Evolutionary conservation across 2,113 vertebrate genomes (phyloP).

Genomic region (Muntiacus muntjak): DNA sequence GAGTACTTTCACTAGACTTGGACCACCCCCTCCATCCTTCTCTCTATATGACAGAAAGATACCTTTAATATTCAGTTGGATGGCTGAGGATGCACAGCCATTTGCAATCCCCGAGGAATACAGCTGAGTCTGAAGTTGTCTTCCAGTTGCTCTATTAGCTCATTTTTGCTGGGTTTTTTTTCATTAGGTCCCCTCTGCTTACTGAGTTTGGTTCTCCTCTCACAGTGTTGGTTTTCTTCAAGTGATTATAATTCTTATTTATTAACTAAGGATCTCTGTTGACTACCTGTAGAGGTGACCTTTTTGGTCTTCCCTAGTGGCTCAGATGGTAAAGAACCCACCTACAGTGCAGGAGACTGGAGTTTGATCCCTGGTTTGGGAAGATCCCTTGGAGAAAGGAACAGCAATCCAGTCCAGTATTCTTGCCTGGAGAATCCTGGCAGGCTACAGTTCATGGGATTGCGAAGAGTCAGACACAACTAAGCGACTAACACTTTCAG

Average conservation of each 20-base stretch:
- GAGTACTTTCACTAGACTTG: neutral
- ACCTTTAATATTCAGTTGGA: neutral
- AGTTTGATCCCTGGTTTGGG: neutral
- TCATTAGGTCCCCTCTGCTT: neutral
- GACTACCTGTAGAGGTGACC: neutral
- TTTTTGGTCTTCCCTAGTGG: neutral
- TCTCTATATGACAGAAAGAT: neutral
- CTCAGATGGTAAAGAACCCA: neutral
- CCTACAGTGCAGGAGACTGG: neutral
- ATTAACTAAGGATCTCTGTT: neutral
- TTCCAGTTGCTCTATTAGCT: neutral
- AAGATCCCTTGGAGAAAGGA: neutral
- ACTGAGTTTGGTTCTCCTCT: neutral
- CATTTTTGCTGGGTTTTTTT: neutral
- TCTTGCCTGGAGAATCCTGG: neutral
- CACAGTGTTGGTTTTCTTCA: neutral
- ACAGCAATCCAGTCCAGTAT: neutral
- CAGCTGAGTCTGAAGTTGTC: neutral
- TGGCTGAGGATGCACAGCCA: neutral
- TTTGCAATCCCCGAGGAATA: neutral
- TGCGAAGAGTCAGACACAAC: neutral
- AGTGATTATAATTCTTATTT: neutral
- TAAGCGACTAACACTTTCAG: neutral
- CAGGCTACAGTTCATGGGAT: neutral
- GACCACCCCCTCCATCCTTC: neutral